Evolutionary conservation across 2,888 invertebrate species (phyloP), one percentile per base, ranked within the genome.

Genomic region (Galerucella nymphaeae): DNA sequence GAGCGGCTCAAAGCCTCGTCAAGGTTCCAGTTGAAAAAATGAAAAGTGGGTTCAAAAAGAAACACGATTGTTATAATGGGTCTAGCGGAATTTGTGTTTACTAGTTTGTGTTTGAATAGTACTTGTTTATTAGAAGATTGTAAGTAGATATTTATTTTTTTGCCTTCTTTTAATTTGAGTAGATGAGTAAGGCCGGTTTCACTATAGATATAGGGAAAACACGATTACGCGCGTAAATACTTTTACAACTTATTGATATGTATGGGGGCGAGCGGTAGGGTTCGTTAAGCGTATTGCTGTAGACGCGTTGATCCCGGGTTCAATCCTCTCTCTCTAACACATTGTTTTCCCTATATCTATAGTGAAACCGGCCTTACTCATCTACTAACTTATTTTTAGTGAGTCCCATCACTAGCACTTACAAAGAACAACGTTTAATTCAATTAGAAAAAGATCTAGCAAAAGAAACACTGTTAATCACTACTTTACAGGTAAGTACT

Each of bases 51-150:
- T 64, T 64, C 14, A 72, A 68, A 67, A 50, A 72, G 45, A 71
- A 64, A 58, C 65, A 10, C 30, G 30, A 30, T 30, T 8, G 23
- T 23, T 2, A 53, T 13, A 5, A 82, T 82, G 81, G 79, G 79
- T 66, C 66, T 80, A 55, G 58, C 76, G 5, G 80, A 82, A 71
- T 66, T 81, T 53, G 71, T 80, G 42, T 62, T 81, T 18, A 74
- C 79, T 14, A 73, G 77, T 30, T 72, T 82, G 64, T 82, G 80
- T 75, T 74, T 82, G 4, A 81, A 82, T 67, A 71, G 76, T 16
- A 80, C 80, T 6, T 81, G 79, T 64, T 64, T 73, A 42, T 50
- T 73, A 3, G 75, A 79, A 62, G 75, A 78, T 62, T 71, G 80
- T 79, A 75, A 77, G 66, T 72, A 58, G 14, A 14, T 38, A 18